These are phyloP conservation scores for Chloroceryle amazona DNA, from an alignment of 2,797 vertebrate species.

Conservation along the genomic window DNA sequence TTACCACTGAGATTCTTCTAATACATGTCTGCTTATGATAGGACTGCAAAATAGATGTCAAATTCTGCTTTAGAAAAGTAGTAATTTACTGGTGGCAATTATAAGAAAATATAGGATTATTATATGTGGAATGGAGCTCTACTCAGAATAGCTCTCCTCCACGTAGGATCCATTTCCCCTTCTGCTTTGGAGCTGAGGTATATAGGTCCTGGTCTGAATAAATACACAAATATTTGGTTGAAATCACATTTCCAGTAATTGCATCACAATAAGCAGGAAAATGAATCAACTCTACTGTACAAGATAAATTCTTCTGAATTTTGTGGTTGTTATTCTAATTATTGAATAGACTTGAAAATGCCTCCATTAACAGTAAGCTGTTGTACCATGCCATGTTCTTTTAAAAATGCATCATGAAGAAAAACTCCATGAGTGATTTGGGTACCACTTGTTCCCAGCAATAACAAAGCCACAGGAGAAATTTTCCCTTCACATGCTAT, in stretches of 20 bases:
- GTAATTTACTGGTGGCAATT: not conserved
- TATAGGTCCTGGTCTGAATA: not conserved
- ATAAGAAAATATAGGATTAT: not conserved
- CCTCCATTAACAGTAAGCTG: not conserved
- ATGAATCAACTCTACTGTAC: not conserved
- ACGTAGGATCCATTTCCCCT: not conserved
- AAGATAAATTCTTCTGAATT: not conserved
- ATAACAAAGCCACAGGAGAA: not conserved
- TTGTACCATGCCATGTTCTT: not conserved
- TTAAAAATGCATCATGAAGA: not conserved
- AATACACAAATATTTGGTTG: not conserved
- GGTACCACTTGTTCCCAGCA: not conserved
- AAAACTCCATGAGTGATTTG: not conserved
- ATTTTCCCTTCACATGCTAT: not conserved
- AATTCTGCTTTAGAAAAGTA: not conserved
- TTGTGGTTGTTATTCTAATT: not conserved
- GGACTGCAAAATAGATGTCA: not conserved
- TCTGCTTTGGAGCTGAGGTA: not conserved
- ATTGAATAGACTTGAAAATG: not conserved
- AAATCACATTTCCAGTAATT: not conserved
- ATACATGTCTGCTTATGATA: rapidly evolving
- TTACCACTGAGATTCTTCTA: not conserved
- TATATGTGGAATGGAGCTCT: not conserved
- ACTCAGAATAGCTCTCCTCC: not conserved
- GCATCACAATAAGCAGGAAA: not conserved